Percentiles rank a stretch among this genome's conserved stretches.
Evolutionary conservation across 2,888 invertebrate species (phyloP).

Genomic region (Pocota personata): DNA sequence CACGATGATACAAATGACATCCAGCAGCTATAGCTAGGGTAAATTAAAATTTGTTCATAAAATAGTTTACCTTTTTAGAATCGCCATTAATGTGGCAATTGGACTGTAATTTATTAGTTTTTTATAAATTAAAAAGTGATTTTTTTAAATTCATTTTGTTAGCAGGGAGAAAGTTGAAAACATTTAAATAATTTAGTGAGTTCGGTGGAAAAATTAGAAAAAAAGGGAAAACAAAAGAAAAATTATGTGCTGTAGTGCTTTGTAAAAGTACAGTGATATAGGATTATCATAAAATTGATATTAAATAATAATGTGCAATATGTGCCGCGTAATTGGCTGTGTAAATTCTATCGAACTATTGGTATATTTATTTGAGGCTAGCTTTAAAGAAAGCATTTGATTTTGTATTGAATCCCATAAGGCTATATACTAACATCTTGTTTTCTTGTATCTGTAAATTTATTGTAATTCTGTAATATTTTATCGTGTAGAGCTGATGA

Average conservation of each 20-base stretch:
- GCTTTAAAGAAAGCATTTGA: too few species aligned
- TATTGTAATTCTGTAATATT: too few species aligned
- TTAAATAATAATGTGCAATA: conserved; percentile 21
- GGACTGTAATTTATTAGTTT: conserved; percentile 86
- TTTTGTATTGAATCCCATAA: too few species aligned
- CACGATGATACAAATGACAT: conserved; percentile 64
- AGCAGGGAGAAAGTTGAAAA: conserved; percentile 20
- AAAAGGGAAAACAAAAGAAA: conserved; percentile 78
- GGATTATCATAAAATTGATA: conserved; percentile 5
- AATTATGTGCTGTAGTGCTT: conserved; percentile 80
- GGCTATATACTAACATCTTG: too few species aligned
- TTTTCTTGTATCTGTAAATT: too few species aligned
- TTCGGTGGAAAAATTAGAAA: conserved; percentile 76
- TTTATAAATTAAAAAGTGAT: conserved; percentile 24
- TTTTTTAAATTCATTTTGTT: conserved; percentile 36
- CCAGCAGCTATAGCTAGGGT: conserved; percentile 61
- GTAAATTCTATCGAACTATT: conserved; percentile 25
- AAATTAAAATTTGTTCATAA: conserved; percentile 62
- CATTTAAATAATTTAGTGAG: conserved; percentile 38
- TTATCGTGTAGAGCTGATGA: too few species aligned
- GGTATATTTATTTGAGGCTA: not conserved
- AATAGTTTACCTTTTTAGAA: conserved; percentile 94
- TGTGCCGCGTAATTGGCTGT: not conserved
- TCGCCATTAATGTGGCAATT: conserved; percentile 97
- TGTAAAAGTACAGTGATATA: conserved; percentile 47